Conservation (phyloP, 92 coral and sea anemone genomes). For the Phenganax stokvisi region DNA sequence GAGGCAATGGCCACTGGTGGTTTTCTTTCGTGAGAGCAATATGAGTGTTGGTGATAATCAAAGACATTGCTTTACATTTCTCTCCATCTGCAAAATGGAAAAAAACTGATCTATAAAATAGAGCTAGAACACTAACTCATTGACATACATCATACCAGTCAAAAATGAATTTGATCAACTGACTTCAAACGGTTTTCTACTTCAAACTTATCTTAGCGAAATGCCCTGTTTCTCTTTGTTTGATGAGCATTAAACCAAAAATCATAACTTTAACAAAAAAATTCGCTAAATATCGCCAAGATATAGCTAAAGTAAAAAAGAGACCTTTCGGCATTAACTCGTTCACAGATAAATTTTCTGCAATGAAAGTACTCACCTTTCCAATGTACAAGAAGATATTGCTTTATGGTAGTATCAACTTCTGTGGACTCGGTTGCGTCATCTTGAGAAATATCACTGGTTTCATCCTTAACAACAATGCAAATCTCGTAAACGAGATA, state of each 20-base stretch:
- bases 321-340: no score
- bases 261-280: no score
- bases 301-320: no score
- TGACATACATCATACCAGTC: background rate
- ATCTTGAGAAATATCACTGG: conserved; percentile 9
- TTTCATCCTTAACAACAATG: background rate
- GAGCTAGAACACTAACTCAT: no score
- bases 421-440: background rate
- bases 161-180: no score
- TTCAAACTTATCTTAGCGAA: no score
- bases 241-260: no score
- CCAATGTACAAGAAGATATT: conserved; percentile 32
- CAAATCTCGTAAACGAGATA: no score
- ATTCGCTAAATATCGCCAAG: no score
- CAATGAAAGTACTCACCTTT: background rate
- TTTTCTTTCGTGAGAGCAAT: conserved; percentile 77
- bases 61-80: conserved; percentile 51
- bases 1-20: conserved; percentile 93
- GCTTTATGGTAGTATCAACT: conserved; percentile 5
- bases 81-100: conserved; percentile 31
- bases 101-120: background rate
- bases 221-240: no score
- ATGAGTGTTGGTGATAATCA: conserved; percentile 67
- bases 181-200: no score
- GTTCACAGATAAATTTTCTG: no score